Evolutionary conservation across 2,113 vertebrate species (phyloP).

Genomic region (Agapornis roseicollis): DNA sequence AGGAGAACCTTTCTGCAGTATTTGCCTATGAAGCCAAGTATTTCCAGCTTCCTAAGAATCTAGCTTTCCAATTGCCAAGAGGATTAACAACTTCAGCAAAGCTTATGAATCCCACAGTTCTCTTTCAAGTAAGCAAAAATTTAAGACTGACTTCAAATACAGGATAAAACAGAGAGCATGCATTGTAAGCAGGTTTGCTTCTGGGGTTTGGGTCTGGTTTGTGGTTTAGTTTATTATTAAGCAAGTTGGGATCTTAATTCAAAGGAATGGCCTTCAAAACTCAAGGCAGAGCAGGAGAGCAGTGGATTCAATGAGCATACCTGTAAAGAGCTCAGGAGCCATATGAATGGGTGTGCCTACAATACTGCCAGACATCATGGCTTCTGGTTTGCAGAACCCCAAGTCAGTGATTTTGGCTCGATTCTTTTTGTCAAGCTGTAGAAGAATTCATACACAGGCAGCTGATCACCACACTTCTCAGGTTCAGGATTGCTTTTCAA

Average conservation of each 20-base stretch:
- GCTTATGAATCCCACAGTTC: neutral
- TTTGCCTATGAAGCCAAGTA: neutral
- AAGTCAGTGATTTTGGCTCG: constrained; percentile 97
- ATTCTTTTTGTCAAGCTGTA: constrained; percentile 93
- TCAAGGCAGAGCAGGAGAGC: neutral
- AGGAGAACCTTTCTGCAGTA: neutral
- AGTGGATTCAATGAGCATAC: constrained; percentile 54
- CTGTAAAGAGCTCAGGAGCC: constrained; percentile 98
- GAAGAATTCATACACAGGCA: neutral
- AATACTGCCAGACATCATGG: constrained; percentile 99
- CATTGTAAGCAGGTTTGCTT: neutral
- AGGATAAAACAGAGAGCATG: neutral
- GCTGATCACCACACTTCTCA: neutral
- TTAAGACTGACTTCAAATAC: neutral
- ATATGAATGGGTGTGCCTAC: constrained; percentile 98
- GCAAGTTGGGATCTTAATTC: neutral
- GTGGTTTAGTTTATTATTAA: neutral
- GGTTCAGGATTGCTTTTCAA: neutral
- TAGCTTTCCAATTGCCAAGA: neutral
- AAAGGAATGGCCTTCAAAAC: neutral
- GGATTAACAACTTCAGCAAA: neutral
- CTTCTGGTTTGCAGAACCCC: constrained; percentile 98
- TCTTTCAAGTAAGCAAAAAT: neutral
- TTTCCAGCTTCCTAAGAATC: neutral
- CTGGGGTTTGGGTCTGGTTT: neutral